Base-by-base conservation (phyloP, 2,113 vertebrate species). In the Pelusios castaneus region DNA sequence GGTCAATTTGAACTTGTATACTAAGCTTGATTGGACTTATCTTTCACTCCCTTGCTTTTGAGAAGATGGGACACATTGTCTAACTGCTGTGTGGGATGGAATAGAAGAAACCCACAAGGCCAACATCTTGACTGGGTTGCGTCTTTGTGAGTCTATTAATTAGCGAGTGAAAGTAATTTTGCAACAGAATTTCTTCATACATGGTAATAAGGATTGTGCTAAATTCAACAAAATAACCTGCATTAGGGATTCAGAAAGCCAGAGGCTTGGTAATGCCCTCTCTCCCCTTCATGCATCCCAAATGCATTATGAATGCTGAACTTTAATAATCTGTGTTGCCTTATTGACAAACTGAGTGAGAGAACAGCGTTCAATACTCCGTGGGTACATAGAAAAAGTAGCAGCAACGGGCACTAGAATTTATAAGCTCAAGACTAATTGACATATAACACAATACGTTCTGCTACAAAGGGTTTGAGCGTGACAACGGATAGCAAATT, bases 131-230 rank as follows among this genome's bases (percentile, higher is more conserved):
- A 78, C 85, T 95, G 77, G 51, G 29, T 17, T 21, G 51, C 38
- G 16, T n/a, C 49, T 34, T 49, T n/a, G 17, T 25, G 77, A 25
- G 34, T 52, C 45, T 34, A 6, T 34, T 34, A 14, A 88, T 29
- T 31, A 91, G 45, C 16, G 82, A 95, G 85, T 86, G 87, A 88
- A 80, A 85, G 84, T 19, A 11, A 81, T 80, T 89, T 89, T 27
- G 13, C 31, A 67, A 82, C 24, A 67, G 82, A 70, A 76, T 85
- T 7, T 81, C 47, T 91, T 92, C 29, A 78, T 4, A 85, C 29
- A 92, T 89, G 31, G 31, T 77, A 88, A 86, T 0, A 84, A 49
- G 6, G 10, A 85, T 82, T 84, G 86, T 60, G 34, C 92, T 91
- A 89, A 88, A 87, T 85, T 41, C 60, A 76, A 55, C 45, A 83